Conservation (phyloP, 1,140 invertebrate species). For the Patella vulgata region DNA sequence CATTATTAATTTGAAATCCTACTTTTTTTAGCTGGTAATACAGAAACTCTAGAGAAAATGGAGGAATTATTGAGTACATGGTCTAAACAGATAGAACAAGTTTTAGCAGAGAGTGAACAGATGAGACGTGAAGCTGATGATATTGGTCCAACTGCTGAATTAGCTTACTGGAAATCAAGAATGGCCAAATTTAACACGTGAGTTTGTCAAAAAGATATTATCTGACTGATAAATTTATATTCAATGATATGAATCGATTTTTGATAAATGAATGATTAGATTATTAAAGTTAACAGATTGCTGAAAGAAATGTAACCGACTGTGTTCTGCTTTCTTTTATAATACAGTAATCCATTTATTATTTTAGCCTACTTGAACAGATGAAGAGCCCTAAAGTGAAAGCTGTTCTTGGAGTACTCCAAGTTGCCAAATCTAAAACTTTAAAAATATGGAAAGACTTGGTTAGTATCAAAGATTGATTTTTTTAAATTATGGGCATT, state of each 20-base stretch:
- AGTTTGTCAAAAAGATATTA: constrained; percentile 17
- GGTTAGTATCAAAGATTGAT: constrained; percentile 38
- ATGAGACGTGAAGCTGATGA: constrained; percentile 91
- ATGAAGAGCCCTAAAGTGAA: constrained; percentile 74
- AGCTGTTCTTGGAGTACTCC: constrained; percentile 78
- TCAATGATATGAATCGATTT: constrained; percentile 1
- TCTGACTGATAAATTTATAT: neutral
- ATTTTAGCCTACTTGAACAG: constrained; percentile 83
- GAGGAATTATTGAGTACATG: constrained; percentile 62
- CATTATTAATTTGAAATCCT: neutral
- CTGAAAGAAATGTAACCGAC: no score
- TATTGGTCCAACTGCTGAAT: constrained; percentile 89
- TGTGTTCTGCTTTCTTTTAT: no score
- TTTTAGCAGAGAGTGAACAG: constrained; percentile 72
- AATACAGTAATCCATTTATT: no score
- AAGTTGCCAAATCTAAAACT: constrained; percentile 82
- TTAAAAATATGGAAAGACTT: constrained; percentile 83
- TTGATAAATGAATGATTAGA: neutral
- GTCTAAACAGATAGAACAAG: constrained; percentile 67
- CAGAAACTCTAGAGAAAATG: constrained; percentile 61
- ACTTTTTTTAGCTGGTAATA: constrained; percentile 56
- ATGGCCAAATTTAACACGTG: constrained; percentile 86
- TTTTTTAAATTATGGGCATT: neutral
- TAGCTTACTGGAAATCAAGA: constrained; percentile 95
- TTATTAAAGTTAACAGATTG: no score